phyloP scores from a whole-genome alignment of 2,797 vertebrate genomes.

The Hoplostethus atlanticus region DNA sequence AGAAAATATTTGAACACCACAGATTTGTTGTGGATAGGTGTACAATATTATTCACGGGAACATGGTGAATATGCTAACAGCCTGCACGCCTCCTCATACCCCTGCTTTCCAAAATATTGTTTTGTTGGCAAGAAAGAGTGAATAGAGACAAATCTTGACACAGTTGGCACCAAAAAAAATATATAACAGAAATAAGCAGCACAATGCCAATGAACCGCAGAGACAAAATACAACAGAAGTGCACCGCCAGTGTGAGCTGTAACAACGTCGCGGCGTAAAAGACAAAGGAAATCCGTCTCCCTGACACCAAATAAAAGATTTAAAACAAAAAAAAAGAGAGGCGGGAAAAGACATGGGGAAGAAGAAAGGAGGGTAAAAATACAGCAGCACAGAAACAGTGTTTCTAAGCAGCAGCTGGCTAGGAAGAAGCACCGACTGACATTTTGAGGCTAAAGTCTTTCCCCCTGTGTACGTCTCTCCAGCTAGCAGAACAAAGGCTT shows the following conservation, averaged over 20 bases:
- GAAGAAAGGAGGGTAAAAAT: conserved; percentile 43
- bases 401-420: conserved; percentile 44
- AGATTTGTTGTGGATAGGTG: not conserved
- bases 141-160: conserved; percentile 22
- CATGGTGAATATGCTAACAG: conserved; percentile 1
- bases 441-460: conserved; percentile 70
- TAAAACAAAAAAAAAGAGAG: conserved; percentile 31
- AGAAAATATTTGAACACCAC: not conserved
- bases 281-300: conserved; percentile 45
- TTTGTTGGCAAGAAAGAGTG: conserved; percentile 5
- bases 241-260: not conserved
- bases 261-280: not conserved
- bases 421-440: conserved; percentile 53
- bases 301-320: conserved; percentile 53
- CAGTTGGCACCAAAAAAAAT: not conserved
- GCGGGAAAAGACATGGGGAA: conserved; percentile 27
- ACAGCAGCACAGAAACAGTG: conserved; percentile 26
- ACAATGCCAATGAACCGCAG: not conserved
- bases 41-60: conserved; percentile 5
- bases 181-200: conserved; percentile 19
- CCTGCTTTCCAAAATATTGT: conserved; percentile 14
- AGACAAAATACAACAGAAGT: conserved; percentile 11
- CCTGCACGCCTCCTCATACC: not conserved
- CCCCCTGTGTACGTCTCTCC: conserved; percentile 43
- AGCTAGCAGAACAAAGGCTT: conserved; percentile 50